Evolutionary conservation across 2,797 vertebrate species (phyloP), one percentile per base, ranked within the genome.

Genomic region (Hypotaenidia okinawae): DNA sequence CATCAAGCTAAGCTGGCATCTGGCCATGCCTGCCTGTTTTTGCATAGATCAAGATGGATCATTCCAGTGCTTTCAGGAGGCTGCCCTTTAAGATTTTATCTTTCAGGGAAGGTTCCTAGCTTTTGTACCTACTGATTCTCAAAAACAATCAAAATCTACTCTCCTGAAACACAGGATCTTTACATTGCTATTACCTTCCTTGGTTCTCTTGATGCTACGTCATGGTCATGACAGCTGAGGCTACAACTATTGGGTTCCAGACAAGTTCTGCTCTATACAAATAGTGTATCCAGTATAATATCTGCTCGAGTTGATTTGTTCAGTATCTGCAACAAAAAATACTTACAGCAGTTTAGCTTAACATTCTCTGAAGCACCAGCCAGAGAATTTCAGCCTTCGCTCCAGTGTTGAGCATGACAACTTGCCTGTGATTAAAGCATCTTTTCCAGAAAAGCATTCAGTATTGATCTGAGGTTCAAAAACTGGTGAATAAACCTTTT

Each of bases 11-110:
- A 63, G 14, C 41, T 90, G 86, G 74, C 49, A 32, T 62, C 25
- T 6, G 10, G 66, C 80, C 51, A 93, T 90, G 16, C 8, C 2
- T 8, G 14, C 16, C 77, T 93, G 58, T 78, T 94, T 92, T 72
- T 58, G 6, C 51, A 18, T 64, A 61, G 62, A 62, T 58, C 58
- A 92, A 78, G 69, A 86, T 81, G 32, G 49, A 95, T 94, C 37
- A 64, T 90, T 86, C 51, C 2, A 0, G 45, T 69, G 23, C 14
- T 87, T 84, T 72, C 22, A 75, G 32, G 21, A 54, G 28, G 18
- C 5, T 93, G 39, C 5, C 69, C 58, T 87, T 91, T 67, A 92
- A 76, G 33, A 72, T 66, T 69, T 62, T 76, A 4, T 78, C 54
- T 78, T 84, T 61, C 51, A 87, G 54, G 16, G 12, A 10, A 89